These are phyloP conservation scores for Crotalus tigris DNA, from an alignment of 2,113 vertebrate species.

Conservation along the genomic window DNA sequence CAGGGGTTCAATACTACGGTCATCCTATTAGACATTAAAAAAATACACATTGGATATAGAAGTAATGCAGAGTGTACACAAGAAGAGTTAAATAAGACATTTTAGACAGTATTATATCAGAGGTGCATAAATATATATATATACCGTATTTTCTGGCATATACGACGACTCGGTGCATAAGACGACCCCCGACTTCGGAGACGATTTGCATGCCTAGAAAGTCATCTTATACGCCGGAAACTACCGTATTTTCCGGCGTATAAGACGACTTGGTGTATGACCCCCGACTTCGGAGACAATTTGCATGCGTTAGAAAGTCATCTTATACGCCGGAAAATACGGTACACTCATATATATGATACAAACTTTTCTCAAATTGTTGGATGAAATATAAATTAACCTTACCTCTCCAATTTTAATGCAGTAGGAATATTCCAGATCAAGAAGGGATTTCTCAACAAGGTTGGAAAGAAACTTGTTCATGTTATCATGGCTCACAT, in stretches of 20 bases:
- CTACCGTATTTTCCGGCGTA: too few species aligned
- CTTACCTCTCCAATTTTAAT: conserved; percentile 90
- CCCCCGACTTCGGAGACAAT: too few species aligned
- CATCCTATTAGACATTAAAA: conserved; percentile 75
- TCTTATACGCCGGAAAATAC: too few species aligned
- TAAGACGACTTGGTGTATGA: too few species aligned
- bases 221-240: too few species aligned
- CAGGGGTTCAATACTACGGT: conserved; percentile 81
- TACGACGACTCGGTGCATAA: too few species aligned
- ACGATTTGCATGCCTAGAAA: too few species aligned
- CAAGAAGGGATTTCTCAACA: conserved; percentile 86
- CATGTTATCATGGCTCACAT: conserved; percentile 85
- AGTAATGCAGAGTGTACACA: neutral
- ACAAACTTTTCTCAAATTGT: neutral
- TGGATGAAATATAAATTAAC: conserved; percentile 22
- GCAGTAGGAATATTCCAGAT: conserved; percentile 91
- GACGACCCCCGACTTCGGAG: too few species aligned
- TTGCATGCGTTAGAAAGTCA: too few species aligned
- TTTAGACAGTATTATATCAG: neutral
- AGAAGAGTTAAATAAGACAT: neutral
- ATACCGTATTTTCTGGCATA: too few species aligned
- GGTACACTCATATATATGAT: too few species aligned
- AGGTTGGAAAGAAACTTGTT: conserved; percentile 91
- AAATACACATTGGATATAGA: neutral
- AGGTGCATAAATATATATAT: neutral